Conservation (phyloP, 2,113 vertebrate genomes). For the Sturnus vulgaris region DNA sequence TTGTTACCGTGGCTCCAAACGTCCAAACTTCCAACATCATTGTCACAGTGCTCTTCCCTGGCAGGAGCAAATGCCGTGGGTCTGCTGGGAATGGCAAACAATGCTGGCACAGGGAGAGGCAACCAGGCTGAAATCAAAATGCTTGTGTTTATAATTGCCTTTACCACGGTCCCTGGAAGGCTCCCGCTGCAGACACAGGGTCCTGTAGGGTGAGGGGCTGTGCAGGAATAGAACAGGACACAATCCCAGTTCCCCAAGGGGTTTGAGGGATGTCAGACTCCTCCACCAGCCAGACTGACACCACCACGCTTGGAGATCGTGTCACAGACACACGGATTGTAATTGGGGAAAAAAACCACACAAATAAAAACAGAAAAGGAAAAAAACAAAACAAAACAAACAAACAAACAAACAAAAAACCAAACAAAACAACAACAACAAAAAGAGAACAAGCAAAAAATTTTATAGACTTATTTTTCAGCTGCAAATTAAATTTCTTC, state of each 20-base stretch:
- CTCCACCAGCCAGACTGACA: not conserved
- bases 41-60: not conserved
- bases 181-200: not conserved
- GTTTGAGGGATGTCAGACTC: not conserved
- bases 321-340: not conserved
- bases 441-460: not conserved
- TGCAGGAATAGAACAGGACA: not conserved
- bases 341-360: not conserved
- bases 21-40: not conserved
- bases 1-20: not conserved
- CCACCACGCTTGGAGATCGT: accelerated
- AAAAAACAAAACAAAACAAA: not conserved
- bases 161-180: not conserved
- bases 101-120: constrained; percentile 31
- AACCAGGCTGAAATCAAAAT: not conserved
- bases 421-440: not conserved
- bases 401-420: not conserved
- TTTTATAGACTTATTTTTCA: not conserved
- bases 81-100: constrained; percentile 14
- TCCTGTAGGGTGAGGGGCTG: not conserved
- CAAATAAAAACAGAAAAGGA: not conserved
- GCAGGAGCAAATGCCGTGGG: not conserved
- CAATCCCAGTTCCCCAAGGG: not conserved
- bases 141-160: not conserved
- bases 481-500: constrained; percentile 10